These are phyloP conservation scores for Stenodema calcarata DNA, from an alignment of 2,888 invertebrate genomes.

Conservation along the genomic window DNA sequence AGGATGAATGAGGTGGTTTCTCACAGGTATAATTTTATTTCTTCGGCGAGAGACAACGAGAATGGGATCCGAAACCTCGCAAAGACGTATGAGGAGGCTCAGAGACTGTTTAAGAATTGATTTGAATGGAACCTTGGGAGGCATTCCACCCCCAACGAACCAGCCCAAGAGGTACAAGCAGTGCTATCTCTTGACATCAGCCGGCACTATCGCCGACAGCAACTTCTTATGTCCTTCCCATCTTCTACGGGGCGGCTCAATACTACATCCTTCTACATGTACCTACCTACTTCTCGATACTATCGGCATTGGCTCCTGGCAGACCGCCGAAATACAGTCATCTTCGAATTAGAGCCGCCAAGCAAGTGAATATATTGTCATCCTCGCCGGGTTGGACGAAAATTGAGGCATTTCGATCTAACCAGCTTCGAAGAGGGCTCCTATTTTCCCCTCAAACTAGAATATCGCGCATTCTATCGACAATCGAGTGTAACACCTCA, in stretches of 20 bases:
- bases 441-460: too few species aligned
- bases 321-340: too few species aligned
- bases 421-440: too few species aligned
- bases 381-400: too few species aligned
- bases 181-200: slow-evolving; percentile 35
- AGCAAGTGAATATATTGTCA: too few species aligned
- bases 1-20: neutral
- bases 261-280: neutral
- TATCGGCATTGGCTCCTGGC: too few species aligned
- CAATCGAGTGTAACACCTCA: too few species aligned
- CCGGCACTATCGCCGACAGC: slow-evolving; percentile 4
- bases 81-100: neutral
- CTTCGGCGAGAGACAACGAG: neutral
- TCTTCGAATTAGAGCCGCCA: too few species aligned
- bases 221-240: neutral
- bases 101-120: slow-evolving; percentile 4
- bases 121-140: slow-evolving; percentile 13
- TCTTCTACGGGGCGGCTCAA: neutral
- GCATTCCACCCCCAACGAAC: slow-evolving; percentile 3
- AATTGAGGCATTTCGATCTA: too few species aligned
- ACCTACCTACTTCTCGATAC: neutral
- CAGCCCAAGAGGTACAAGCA: neutral
- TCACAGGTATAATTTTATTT: neutral
- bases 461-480: too few species aligned
- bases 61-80: neutral